A percentile compares a stretch with the other conserved stretches of the same genome.
Conservation (phyloP, 2,113 vertebrate genomes). For the Erythrolamprus reginae region DNA sequence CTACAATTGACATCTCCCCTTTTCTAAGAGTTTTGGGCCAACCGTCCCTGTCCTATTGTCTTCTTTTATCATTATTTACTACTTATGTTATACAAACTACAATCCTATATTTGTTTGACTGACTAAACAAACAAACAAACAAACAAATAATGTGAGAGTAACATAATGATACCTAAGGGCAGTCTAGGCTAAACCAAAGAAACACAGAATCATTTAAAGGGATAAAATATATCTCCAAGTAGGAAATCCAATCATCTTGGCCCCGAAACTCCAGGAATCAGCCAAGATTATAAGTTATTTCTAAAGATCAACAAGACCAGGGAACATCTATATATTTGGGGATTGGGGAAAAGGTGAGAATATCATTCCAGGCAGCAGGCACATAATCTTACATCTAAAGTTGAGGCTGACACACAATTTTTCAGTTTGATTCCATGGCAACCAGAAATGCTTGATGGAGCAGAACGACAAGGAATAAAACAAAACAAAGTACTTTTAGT, state of each 20-base stretch:
- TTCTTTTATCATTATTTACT: too few species aligned
- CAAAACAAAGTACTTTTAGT: neutral
- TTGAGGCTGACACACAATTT: neutral
- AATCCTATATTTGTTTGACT: too few species aligned
- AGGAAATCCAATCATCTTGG: neutral
- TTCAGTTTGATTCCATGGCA: neutral
- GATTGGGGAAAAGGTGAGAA: neutral
- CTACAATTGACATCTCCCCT: too few species aligned
- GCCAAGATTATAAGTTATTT: neutral
- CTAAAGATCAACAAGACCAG: neutral
- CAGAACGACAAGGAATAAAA: neutral
- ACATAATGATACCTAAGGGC: neutral
- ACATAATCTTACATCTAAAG: neutral
- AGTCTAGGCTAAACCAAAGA: neutral
- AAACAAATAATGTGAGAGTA: neutral
- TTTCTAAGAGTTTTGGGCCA: too few species aligned
- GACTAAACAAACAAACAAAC: too few species aligned
- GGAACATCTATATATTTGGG: neutral
- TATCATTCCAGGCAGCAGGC: neutral
- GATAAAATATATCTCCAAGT: neutral
- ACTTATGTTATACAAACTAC: too few species aligned
- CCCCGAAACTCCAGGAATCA: neutral
- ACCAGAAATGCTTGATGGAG: neutral
- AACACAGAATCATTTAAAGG: neutral
- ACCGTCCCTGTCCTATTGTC: too few species aligned